Percentiles rank a stretch among this genome's conserved stretches.
Conservation (phyloP, 2,797 vertebrate genomes). For the Denticeps clupeoides region DNA sequence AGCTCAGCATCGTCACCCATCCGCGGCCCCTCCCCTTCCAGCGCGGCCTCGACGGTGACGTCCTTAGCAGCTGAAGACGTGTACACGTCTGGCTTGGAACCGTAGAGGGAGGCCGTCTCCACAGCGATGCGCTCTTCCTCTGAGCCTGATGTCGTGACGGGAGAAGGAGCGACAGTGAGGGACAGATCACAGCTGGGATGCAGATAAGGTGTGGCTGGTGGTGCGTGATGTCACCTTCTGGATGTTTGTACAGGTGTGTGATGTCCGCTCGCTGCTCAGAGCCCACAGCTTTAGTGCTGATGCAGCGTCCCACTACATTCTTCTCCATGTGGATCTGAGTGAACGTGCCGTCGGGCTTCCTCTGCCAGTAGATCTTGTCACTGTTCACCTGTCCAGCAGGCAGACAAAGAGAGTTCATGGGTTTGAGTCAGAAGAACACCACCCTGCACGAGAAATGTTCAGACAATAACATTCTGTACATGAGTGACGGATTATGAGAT, state of each 20-base stretch:
- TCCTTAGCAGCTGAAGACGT: constrained; percentile 51
- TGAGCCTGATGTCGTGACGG: constrained; percentile 50
- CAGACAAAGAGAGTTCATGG: neutral
- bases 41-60: constrained; percentile 58
- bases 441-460: neutral
- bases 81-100: constrained; percentile 69
- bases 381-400: constrained; percentile 76
- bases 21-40: constrained; percentile 58
- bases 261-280: constrained; percentile 55
- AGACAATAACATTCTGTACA: neutral
- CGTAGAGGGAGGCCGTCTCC: constrained; percentile 70
- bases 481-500: too few relatives aligned
- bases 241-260: constrained; percentile 71
- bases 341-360: constrained; percentile 39
- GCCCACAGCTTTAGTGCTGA: constrained; percentile 76
- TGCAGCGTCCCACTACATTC: constrained; percentile 54
- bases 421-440: too few relatives aligned
- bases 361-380: constrained; percentile 69
- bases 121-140: constrained; percentile 80
- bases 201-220: neutral
- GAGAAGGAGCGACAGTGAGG: neutral
- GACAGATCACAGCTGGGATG: too few relatives aligned
- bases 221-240: constrained; percentile 60
- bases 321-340: constrained; percentile 34
- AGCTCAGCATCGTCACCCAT: constrained; percentile 65